Evolutionary conservation across 2,113 vertebrate species (phyloP).

Genomic region (Pygoscelis antarcticus): DNA sequence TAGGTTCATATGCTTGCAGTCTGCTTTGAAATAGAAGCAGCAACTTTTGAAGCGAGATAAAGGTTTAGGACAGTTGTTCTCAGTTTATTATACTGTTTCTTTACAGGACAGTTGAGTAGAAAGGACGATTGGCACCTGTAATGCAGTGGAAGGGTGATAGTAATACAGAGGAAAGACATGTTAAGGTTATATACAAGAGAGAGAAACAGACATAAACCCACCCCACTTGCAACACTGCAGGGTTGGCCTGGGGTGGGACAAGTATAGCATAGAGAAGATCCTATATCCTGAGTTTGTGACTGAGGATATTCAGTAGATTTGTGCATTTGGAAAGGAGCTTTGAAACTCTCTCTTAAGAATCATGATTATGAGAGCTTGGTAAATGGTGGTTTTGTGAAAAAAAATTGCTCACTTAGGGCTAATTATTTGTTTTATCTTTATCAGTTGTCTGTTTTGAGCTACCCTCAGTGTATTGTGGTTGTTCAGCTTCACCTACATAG

Average conservation of each 20-base stretch:
- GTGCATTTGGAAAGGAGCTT: neutral
- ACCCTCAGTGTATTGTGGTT: neutral
- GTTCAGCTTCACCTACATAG: neutral
- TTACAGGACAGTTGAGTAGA: neutral
- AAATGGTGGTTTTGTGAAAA: neutral
- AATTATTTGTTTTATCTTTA: neutral
- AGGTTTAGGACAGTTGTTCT: neutral
- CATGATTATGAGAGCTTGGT: neutral
- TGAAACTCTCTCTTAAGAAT: neutral
- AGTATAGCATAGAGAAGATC: neutral
- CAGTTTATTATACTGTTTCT: neutral
- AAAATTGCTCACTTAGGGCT: neutral
- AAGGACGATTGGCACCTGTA: neutral
- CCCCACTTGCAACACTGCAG: neutral
- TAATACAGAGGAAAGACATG: neutral
- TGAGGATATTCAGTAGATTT: neutral
- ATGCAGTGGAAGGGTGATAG: neutral
- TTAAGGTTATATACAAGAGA: neutral
- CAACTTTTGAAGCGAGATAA: neutral
- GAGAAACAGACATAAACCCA: neutral
- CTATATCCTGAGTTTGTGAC: neutral
- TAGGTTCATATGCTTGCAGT: neutral
- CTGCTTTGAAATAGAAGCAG: neutral
- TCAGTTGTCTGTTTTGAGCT: neutral
- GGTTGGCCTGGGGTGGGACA: neutral